phyloP scores from a whole-genome alignment of 2,888 invertebrate species.

The Patella ulyssiponensis region DNA sequence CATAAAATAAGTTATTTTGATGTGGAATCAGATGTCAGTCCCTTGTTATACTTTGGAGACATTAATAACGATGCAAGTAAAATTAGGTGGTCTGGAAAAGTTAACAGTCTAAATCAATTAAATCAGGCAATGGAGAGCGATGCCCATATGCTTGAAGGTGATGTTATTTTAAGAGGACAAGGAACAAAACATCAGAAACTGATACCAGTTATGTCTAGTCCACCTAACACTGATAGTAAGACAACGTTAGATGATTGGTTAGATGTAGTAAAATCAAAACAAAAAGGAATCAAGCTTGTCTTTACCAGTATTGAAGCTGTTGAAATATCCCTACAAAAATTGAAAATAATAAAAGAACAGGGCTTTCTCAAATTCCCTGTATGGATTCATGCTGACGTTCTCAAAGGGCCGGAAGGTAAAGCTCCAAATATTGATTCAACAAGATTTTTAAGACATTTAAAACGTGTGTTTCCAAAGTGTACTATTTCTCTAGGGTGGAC shows the following conservation, averaged over 20 bases:
- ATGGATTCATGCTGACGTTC: slow-evolving; percentile 67
- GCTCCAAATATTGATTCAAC: slow-evolving; percentile 53
- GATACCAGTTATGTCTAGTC: slow-evolving; percentile 89
- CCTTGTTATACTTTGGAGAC: slow-evolving; percentile 55
- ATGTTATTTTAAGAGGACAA: slow-evolving; percentile 79
- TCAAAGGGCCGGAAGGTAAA: slow-evolving; percentile 57
- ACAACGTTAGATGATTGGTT: slow-evolving; percentile 84
- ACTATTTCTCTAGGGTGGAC: slow-evolving; percentile 70
- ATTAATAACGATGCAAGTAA: slow-evolving; percentile 59
- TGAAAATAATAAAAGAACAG: slow-evolving; percentile 58
- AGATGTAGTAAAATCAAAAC: slow-evolving; percentile 73
- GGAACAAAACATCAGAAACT: slow-evolving; percentile 72
- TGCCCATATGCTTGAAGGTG: slow-evolving; percentile 85
- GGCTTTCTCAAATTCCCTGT: slow-evolving; percentile 57
- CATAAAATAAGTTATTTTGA: slow-evolving; percentile 52
- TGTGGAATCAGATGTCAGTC: slow-evolving; percentile 56
- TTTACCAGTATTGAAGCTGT: slow-evolving; percentile 86
- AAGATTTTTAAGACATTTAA: slow-evolving; percentile 56
- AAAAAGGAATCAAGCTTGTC: slow-evolving; percentile 89
- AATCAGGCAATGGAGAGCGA: slow-evolving; percentile 51
- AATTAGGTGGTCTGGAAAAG: slow-evolving; percentile 60
- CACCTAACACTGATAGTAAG: slow-evolving; percentile 82
- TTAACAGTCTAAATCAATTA: slow-evolving; percentile 49
- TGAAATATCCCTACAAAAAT: slow-evolving; percentile 69
- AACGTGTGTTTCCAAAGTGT: slow-evolving; percentile 60